Base-by-base conservation (phyloP, 2,113 vertebrate genomes). In the Patagioenas fasciata region DNA sequence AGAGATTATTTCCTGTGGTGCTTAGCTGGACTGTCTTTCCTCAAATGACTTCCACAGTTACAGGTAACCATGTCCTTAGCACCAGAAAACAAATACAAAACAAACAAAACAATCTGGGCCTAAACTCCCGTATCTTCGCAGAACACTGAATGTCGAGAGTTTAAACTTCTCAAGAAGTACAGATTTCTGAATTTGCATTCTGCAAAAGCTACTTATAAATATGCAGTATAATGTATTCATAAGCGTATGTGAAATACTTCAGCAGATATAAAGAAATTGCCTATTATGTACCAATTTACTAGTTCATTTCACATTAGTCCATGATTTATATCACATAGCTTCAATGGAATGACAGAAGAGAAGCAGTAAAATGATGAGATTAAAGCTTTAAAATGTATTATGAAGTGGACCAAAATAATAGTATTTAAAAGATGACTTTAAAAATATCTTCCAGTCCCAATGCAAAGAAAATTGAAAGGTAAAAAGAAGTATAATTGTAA, bases 241-340 rank as follows among this genome's bases (percentile, higher is more conserved):
- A 67, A 85, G 47, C 0, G 2, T 0, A 24, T 65, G 53, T 71
- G 93, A 91, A 95, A 89, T 70, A 83, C 72, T 86, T 93, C 85
- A 88, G 65, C 51, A 95, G 75, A 93, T 71, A 91, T 25, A 90
- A 90, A 93, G 80, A 90, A 93, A 96, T 93, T 95, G 95, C 38
- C 82, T 92, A 83, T 96, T 93, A 90, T 81, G 80, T 93, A 78
- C 60, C 64, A 94, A 93, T 93, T 95, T 94, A 71, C 89, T 84
- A 83, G 79, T 80, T 92, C 82, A 84, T 96, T 96, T 94, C 80
- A 92, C 90, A 81, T 94, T 88, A 89, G 48, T 40, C 71, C 29
- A 21, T 74, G 57, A 90, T 83, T 96, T 85, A 91, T 51, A 73
- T 23, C 34, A 70, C 19, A 29, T 5, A 57, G 26, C 34, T 94